Percentiles rank a stretch among this genome's conserved stretches.
phyloP scores from a whole-genome alignment of 2,797 vertebrate species.

The Graptemys geographica region DNA sequence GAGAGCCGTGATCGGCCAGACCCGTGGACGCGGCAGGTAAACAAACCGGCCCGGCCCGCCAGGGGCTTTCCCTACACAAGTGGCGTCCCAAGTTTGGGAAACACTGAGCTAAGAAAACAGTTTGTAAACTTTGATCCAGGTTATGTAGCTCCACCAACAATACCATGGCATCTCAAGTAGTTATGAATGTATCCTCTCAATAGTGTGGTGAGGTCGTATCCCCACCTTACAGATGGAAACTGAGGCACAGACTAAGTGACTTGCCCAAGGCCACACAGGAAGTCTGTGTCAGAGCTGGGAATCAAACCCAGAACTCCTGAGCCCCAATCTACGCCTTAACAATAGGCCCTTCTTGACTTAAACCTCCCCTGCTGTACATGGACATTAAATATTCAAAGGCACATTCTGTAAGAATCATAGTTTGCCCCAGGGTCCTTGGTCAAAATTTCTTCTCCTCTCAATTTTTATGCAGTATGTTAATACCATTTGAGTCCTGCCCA shows the following conservation, averaged over 20 bases:
- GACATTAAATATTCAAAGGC: not conserved
- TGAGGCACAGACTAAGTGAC: conserved; percentile 61
- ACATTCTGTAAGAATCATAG: not conserved
- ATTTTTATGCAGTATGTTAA: not conserved
- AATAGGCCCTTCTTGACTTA: not conserved
- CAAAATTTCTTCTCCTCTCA: not conserved
- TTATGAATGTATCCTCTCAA: not conserved
- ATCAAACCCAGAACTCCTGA: not conserved
- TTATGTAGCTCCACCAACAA: not conserved
- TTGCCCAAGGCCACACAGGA: conserved; percentile 44
- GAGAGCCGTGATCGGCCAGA: too few relatives aligned
- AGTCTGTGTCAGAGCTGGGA: conserved; percentile 57
- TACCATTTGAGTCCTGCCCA: not conserved
- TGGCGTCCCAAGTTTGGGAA: too few relatives aligned
- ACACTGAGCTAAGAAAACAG: not conserved
- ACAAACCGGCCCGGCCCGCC: too few relatives aligned
- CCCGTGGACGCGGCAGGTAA: too few relatives aligned
- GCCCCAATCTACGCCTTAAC: conserved; percentile 8
- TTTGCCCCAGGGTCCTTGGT: not conserved
- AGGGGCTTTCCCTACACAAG: too few relatives aligned
- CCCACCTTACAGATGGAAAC: conserved; percentile 36
- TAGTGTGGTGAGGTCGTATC: not conserved
- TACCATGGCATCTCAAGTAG: not conserved
- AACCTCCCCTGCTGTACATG: not conserved
- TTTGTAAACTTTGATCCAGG: accelerated